Evolutionary conservation across 2,113 vertebrate species (phyloP).

Genomic region (Brevimyrus niger): DNA sequence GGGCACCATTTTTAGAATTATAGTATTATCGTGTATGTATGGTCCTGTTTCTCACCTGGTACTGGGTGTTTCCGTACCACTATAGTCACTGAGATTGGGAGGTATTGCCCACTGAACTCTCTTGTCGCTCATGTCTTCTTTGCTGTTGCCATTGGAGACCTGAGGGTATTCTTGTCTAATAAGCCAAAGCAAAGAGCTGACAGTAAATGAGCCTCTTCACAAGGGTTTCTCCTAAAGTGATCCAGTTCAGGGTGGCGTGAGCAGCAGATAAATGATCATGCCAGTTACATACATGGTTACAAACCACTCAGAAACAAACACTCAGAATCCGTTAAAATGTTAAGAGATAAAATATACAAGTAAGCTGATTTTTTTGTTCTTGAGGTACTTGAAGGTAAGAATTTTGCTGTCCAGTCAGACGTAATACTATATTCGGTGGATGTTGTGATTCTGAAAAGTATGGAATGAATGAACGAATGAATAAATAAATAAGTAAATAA

Average conservation of each 20-base stretch:
- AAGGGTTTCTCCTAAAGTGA: not conserved
- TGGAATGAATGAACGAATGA: not conserved
- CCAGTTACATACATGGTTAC: not conserved
- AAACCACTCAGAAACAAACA: not conserved
- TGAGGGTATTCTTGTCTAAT: not conserved
- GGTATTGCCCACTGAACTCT: not conserved
- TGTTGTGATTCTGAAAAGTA: not conserved
- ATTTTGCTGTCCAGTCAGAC: not conserved
- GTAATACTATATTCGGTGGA: not conserved
- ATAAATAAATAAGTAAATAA: too few relatives aligned
- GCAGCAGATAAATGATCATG: not conserved
- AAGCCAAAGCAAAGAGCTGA: not conserved
- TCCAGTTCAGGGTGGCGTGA: not conserved
- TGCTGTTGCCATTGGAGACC: not conserved
- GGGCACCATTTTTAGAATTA: not conserved
- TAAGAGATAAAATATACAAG: not conserved
- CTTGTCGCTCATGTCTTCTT: not conserved
- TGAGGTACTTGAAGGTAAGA: not conserved
- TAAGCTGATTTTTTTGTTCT: not conserved
- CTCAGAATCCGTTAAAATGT: not conserved
- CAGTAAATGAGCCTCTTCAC: not conserved
- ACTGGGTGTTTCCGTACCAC: not conserved
- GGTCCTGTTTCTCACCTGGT: not conserved
- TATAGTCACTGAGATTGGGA: not conserved
- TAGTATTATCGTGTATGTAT: not conserved